Evolutionary conservation across 2,113 vertebrate species (phyloP).

Genomic region (Equus quagga): DNA sequence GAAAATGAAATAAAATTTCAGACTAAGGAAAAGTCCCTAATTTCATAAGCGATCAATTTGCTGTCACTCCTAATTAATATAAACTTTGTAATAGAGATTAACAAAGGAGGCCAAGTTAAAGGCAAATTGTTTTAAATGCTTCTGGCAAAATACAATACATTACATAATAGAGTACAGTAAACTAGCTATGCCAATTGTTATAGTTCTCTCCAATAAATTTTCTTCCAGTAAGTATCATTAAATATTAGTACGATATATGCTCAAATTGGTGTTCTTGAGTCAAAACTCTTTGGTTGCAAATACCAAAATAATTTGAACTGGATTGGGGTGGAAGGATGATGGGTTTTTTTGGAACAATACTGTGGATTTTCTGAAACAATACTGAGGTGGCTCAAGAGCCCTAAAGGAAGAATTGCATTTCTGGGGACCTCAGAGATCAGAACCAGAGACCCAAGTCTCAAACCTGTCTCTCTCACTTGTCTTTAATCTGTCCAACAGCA

Average conservation of each 20-base stretch:
- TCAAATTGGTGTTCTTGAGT: not conserved
- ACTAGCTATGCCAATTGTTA: conserved; percentile 9
- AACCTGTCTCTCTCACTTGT: not conserved
- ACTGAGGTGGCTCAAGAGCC: not conserved
- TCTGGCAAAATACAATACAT: not conserved
- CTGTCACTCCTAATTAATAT: conserved; percentile 45
- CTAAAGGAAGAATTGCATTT: not conserved
- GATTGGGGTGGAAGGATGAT: not conserved
- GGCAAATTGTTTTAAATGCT: conserved; percentile 34
- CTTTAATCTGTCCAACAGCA: not conserved
- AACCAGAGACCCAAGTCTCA: not conserved
- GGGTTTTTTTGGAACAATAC: conserved; percentile 33
- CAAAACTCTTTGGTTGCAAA: not conserved
- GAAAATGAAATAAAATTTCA: conserved; percentile 65
- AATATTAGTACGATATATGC: not conserved
- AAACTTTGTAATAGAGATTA: conserved; percentile 17
- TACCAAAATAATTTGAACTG: conserved; percentile 10
- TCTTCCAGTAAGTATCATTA: conserved; percentile 14
- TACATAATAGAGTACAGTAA: conserved; percentile 25
- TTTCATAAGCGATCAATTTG: conserved; percentile 29
- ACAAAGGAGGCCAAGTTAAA: conserved; percentile 27
- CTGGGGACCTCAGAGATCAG: not conserved
- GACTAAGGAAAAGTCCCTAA: not conserved
- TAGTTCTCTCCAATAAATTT: conserved; percentile 19
- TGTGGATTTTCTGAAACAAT: not conserved